These are phyloP conservation scores for Turnix velox DNA, from an alignment of 2,113 vertebrate species.

Conservation along the genomic window DNA sequence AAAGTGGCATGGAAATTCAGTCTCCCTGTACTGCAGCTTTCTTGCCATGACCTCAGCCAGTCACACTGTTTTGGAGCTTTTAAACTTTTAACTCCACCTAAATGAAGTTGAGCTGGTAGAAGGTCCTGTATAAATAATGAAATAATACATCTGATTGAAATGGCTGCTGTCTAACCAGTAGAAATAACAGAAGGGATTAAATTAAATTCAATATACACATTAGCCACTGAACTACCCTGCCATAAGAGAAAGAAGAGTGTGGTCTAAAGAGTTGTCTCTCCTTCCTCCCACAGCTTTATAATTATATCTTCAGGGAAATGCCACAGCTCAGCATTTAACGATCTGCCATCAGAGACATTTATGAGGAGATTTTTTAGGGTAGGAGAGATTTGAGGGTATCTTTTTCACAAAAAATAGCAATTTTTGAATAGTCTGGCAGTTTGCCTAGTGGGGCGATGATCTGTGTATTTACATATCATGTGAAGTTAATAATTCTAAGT, in stretches of 20 bases:
- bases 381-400: constrained; percentile 19
- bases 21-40: fast-evolving
- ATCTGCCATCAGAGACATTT: constrained; percentile 57
- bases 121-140: constrained; percentile 48
- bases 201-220: constrained; percentile 56
- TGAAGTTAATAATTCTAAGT: neutral
- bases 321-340: constrained; percentile 60
- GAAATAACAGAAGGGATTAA: constrained; percentile 60
- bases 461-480: constrained; percentile 1
- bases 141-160: constrained; percentile 53
- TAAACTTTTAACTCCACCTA: constrained; percentile 31
- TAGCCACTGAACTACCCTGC: constrained; percentile 48
- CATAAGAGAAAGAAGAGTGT: constrained; percentile 53
- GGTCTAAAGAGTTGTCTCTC: constrained; percentile 50
- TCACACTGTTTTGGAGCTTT: neutral
- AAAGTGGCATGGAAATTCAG: neutral
- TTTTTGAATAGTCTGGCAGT: neutral
- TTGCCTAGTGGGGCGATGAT: neutral
- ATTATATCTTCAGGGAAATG: constrained; percentile 57
- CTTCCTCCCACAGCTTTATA: constrained; percentile 50
- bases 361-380: constrained; percentile 39
- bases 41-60: neutral
- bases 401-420: constrained; percentile 22
- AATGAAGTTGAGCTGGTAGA: constrained; percentile 47
- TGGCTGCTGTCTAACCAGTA: constrained; percentile 44